These are phyloP conservation scores for Drosophila ezoana DNA, from an alignment of 2,888 invertebrate genomes.

Conservation along the genomic window DNA sequence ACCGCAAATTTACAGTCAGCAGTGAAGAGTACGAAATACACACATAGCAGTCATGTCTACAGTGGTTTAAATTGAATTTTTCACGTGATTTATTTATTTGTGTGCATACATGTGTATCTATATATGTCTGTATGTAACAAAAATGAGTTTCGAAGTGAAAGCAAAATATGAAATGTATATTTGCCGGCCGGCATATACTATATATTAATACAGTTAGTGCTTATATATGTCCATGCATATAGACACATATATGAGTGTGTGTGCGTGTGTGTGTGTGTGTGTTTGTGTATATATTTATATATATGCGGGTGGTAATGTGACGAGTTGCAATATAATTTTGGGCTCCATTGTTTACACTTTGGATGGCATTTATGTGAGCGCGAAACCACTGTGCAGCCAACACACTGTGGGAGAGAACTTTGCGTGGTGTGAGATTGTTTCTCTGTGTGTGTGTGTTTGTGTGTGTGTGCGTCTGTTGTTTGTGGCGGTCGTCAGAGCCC, in stretches of 20 bases:
- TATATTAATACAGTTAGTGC: constrained; percentile 1
- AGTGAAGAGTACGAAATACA: constrained; percentile 11
- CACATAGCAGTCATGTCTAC: constrained; percentile 18
- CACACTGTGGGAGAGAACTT: constrained; percentile 22
- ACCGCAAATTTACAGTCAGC: constrained; percentile 27
- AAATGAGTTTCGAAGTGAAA: constrained; percentile 26
- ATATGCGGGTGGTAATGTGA: not conserved
- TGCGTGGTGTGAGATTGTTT: constrained; percentile 24
- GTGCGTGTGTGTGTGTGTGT: too few species aligned
- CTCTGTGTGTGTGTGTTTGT: constrained; percentile 13
- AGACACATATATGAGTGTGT: too few species aligned
- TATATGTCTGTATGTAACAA: not conserved
- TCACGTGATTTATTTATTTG: constrained; percentile 17
- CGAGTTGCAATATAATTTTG: constrained; percentile 6
- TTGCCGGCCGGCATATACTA: constrained; percentile 46
- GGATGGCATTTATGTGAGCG: constrained; percentile 27
- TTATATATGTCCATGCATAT: not conserved
- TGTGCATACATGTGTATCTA: not conserved
- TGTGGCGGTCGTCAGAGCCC: constrained; percentile 20
- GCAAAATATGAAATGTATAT: constrained; percentile 5
- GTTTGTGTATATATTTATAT: not conserved
- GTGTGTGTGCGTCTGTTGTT: constrained; percentile 24
- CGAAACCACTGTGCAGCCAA: constrained; percentile 46
- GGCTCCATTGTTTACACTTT: constrained; percentile 35
- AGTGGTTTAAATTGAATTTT: constrained; percentile 26